Evolutionary conservation across 2,113 vertebrate species (phyloP).

Genomic region (Neofelis nebulosa): DNA sequence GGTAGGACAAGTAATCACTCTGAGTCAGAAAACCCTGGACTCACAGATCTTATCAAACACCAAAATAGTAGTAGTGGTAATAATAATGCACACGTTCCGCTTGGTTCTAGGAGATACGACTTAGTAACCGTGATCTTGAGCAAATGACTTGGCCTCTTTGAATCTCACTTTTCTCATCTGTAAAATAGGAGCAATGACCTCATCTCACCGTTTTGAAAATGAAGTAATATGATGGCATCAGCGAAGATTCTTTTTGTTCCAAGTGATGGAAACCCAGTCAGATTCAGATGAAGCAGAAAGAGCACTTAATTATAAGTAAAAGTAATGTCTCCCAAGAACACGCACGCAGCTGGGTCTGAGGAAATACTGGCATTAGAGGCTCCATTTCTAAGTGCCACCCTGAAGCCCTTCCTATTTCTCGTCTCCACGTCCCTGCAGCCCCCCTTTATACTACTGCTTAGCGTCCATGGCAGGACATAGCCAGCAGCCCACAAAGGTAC

Average conservation of each 20-base stretch:
- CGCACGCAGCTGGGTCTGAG: background rate
- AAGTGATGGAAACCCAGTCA: background rate
- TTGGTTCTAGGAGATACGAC: background rate
- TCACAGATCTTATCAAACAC: background rate
- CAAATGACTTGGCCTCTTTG: background rate
- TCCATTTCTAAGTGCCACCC: too few species aligned
- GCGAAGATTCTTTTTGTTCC: background rate
- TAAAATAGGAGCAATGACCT: background rate
- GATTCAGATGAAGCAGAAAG: background rate
- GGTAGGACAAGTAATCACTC: background rate
- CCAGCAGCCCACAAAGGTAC: background rate
- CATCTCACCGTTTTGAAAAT: background rate
- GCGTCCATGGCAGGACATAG: background rate
- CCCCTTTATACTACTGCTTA: background rate
- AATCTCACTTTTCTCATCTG: slow-evolving; percentile 21
- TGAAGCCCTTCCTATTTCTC: background rate
- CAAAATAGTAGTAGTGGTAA: background rate
- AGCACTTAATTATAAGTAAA: background rate
- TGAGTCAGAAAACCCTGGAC: background rate
- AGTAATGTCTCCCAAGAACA: background rate
- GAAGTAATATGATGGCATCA: background rate
- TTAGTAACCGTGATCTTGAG: background rate
- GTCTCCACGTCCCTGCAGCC: background rate
- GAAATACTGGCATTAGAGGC: background rate
- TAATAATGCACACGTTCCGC: background rate